These are phyloP conservation scores for Pteromalus puparum DNA, from an alignment of 1,140 invertebrate genomes.

Conservation along the genomic window DNA sequence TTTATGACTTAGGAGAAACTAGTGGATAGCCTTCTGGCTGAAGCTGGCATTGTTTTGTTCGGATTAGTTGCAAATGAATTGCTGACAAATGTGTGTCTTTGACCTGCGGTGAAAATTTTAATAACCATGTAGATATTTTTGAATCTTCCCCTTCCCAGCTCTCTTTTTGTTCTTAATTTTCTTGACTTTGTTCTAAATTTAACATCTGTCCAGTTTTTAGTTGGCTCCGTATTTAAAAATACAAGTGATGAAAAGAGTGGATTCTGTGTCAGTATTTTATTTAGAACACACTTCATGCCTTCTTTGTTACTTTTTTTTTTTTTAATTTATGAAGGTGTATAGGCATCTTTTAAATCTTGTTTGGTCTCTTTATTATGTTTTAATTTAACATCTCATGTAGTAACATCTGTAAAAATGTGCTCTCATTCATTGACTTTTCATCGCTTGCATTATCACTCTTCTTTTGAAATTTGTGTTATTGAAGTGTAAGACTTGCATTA, in stretches of 20 bases:
- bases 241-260: background rate
- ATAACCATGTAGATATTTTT: background rate
- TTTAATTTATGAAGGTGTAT: background rate
- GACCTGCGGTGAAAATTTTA: background rate
- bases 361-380: background rate
- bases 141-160: too few relatives aligned
- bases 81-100: background rate
- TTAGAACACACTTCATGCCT: background rate
- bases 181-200: slow-evolving; percentile 4
- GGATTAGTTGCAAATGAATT: background rate
- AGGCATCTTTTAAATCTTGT: background rate
- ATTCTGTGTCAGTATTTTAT: background rate
- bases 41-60: background rate
- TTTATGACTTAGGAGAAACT: background rate
- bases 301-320: background rate
- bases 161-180: slow-evolving; percentile 1
- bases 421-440: slow-evolving; percentile 21
- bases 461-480: slow-evolving; percentile 30
- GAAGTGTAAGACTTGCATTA: slow-evolving; percentile 23
- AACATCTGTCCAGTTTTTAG: background rate
- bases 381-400: slow-evolving; percentile 16
- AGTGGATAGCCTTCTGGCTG: background rate
- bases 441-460: slow-evolving; percentile 8
- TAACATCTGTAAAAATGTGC: background rate
- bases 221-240: background rate